phyloP scores from a whole-genome alignment of 2,888 invertebrate species.

The Adelognathus sp. region DNA sequence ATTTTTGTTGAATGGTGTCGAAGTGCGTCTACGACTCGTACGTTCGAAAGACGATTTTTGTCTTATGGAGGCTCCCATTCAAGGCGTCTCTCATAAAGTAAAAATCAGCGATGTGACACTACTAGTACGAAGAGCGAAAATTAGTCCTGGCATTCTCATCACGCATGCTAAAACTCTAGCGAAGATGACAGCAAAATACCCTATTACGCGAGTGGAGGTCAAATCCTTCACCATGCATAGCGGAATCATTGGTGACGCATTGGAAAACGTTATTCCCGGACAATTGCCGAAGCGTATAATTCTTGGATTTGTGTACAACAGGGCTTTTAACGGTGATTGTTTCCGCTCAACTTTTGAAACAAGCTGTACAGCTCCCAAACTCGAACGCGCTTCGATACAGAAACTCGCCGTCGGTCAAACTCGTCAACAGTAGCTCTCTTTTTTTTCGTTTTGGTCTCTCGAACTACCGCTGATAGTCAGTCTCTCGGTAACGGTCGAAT shows the following conservation, averaged over 20 bases:
- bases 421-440: no score
- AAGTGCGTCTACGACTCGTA: slow-evolving; percentile 57
- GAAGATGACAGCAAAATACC: not conserved
- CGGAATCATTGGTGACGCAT: not conserved
- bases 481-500: no score
- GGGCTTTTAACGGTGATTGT: slow-evolving; percentile 9
- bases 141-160: slow-evolving; percentile 9
- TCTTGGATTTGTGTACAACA: slow-evolving; percentile 29
- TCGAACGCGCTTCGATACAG: no score
- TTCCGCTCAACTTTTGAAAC: slow-evolving; percentile 11
- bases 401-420: no score
- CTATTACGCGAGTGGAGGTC: not conserved
- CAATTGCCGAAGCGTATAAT: slow-evolving; percentile 1
- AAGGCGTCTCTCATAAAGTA: not conserved
- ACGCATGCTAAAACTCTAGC: not conserved
- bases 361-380: no score
- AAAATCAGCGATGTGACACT: slow-evolving; percentile 14
- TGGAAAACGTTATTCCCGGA: not conserved
- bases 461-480: no score
- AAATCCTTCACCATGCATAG: not conserved
- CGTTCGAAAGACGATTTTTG: slow-evolving; percentile 58
- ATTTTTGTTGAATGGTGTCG: slow-evolving; percentile 62
- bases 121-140: slow-evolving; percentile 16
- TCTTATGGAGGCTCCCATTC: slow-evolving; percentile 22
- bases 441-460: no score